A percentile compares a stretch with the other conserved stretches of the same genome.
Conservation (phyloP, 2,113 vertebrate species). For the Telmatochromis brichardi region DNA sequence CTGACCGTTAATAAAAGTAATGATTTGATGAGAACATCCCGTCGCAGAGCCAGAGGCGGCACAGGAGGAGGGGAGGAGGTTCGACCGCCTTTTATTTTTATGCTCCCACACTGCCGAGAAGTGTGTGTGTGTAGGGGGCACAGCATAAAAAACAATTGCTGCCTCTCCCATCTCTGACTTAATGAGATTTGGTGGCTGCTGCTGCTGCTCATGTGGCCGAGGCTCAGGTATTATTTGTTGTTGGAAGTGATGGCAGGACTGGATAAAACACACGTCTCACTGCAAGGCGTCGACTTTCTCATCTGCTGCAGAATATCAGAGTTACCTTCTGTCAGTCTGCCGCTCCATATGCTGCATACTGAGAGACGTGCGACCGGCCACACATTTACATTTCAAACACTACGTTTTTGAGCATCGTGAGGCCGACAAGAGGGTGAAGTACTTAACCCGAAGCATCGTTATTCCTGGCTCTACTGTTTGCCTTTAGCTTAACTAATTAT, state of each 20-base stretch:
- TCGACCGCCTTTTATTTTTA: conserved; percentile 51
- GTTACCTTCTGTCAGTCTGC: conserved; percentile 2
- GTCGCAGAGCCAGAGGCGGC: conserved; percentile 40
- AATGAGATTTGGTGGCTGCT: conserved; percentile 61
- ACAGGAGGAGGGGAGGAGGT: not conserved
- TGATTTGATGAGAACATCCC: conserved; percentile 66
- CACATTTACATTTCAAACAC: not conserved
- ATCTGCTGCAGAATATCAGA: conserved; percentile 30
- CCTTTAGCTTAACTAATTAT: not conserved
- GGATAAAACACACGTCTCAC: conserved; percentile 33
- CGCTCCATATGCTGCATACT: not conserved
- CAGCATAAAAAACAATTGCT: conserved; percentile 62
- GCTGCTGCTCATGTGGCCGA: conserved; percentile 19
- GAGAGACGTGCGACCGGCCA: not conserved
- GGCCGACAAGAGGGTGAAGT: not conserved
- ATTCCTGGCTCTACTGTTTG: not conserved
- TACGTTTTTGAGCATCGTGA: not conserved
- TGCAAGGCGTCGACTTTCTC: conserved; percentile 18
- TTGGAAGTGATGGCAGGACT: conserved; percentile 46
- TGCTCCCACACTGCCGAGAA: conserved; percentile 29
- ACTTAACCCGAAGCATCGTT: not conserved
- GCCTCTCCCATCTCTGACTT: conserved; percentile 44
- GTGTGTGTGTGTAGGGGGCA: not conserved
- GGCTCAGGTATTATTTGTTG: conserved; percentile 58
- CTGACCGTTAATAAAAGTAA: conserved; percentile 76